Conservation (phyloP, 2,888 invertebrate species). For the Caenorhabditis drosophilae region DNA sequence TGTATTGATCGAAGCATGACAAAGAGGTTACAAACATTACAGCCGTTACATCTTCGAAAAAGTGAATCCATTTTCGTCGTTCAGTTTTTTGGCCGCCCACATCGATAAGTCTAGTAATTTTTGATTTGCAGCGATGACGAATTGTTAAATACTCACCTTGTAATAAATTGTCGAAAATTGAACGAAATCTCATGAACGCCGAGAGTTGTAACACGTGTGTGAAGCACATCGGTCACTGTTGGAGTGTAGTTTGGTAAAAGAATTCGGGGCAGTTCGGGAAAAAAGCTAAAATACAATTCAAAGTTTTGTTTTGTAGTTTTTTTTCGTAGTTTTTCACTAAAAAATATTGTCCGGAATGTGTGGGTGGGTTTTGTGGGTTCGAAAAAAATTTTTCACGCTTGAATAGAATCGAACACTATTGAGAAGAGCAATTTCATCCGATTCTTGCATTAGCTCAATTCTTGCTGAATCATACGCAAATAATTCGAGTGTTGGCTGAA, state of each 20-base stretch:
- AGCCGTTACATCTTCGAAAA: slow-evolving; percentile 44
- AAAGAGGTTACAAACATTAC: slow-evolving; percentile 43
- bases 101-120: slow-evolving; percentile 34
- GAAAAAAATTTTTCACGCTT: slow-evolving; percentile 28
- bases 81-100: slow-evolving; percentile 47
- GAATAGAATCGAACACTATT: slow-evolving; percentile 16
- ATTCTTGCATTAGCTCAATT: slow-evolving; percentile 38
- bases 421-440: slow-evolving; percentile 28
- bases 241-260: slow-evolving; percentile 27
- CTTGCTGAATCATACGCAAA: slow-evolving; percentile 24
- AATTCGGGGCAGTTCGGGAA: slow-evolving; percentile 28
- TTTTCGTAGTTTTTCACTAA: slow-evolving; percentile 18
- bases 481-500: slow-evolving; percentile 15
- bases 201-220: slow-evolving; percentile 37
- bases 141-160: not conserved
- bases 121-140: not conserved
- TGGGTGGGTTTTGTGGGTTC: slow-evolving; percentile 11
- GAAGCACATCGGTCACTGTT: slow-evolving; percentile 31
- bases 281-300: slow-evolving; percentile 28
- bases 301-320: not conserved
- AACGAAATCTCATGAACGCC: slow-evolving; percentile 46
- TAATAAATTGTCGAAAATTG: slow-evolving; percentile 37
- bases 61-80: slow-evolving; percentile 48
- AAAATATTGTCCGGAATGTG: slow-evolving; percentile 39
- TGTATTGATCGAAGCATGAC: slow-evolving; percentile 35